Percentiles rank a stretch among this genome's conserved stretches.
phyloP scores from a whole-genome alignment of 2,797 vertebrate species.

The Hyperoplus immaculatus region DNA sequence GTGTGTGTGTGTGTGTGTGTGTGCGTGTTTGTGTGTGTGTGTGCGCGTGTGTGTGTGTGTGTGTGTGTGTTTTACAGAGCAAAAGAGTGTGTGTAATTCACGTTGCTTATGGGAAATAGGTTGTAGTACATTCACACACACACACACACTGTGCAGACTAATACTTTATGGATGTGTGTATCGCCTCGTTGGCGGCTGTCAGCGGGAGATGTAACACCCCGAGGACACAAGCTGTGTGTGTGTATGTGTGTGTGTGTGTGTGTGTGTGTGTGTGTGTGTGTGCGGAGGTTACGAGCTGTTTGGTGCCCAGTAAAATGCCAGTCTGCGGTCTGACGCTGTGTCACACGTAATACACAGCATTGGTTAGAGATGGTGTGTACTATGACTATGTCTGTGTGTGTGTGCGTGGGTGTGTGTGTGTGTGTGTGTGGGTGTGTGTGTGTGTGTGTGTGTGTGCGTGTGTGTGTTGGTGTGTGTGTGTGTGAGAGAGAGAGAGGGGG shows the following conservation, averaged over 20 bases:
- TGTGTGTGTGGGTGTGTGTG: too few relatives aligned
- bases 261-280: too few relatives aligned
- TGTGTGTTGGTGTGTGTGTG: too few relatives aligned
- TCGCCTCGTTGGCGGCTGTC: conserved; percentile 45
- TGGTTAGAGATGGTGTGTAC: neutral
- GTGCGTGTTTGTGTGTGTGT: conserved; percentile 31
- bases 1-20: conserved; percentile 31
- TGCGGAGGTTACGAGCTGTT: conserved; percentile 22
- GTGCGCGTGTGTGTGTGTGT: conserved; percentile 1
- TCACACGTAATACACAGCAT: conserved; percentile 19
- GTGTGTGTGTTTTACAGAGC: conserved; percentile 25
- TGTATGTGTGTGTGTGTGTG: too few relatives aligned
- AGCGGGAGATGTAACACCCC: conserved; percentile 40
- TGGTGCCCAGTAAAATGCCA: conserved; percentile 34
- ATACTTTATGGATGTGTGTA: conserved; percentile 54
- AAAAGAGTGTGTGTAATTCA: conserved; percentile 15
- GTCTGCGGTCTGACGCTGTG: conserved; percentile 29
- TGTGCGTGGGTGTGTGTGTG: too few relatives aligned
- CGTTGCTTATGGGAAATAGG: conserved; percentile 49
- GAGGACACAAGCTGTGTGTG: conserved; percentile 18
- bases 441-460: too few relatives aligned
- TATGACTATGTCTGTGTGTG: too few relatives aligned
- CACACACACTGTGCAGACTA: conserved; percentile 12
- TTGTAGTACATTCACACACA: conserved; percentile 23
- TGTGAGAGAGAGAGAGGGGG: too few relatives aligned